A percentile compares a stretch with the other conserved stretches of the same genome.
Evolutionary conservation across 2,797 vertebrate genomes (phyloP).

Genomic region (Anguilla megastoma): DNA sequence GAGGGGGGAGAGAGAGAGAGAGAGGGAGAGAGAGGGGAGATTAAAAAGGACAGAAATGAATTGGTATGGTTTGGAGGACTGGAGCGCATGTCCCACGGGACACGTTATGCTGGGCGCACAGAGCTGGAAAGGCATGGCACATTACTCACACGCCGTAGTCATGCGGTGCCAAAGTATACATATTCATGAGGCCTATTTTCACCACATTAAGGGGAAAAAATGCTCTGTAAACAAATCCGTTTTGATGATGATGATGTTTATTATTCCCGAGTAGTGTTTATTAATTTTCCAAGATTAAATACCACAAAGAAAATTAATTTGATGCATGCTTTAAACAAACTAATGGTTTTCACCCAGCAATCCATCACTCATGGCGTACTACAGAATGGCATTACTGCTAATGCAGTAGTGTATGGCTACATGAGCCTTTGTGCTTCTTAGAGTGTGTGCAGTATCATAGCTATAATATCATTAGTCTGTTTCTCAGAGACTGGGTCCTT

Average conservation of each 20-base stretch:
- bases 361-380: neutral
- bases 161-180: constrained; percentile 10
- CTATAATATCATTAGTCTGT: neutral
- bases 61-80: neutral
- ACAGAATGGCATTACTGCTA: neutral
- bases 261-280: constrained; percentile 7
- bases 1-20: too few relatives aligned
- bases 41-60: constrained; percentile 5
- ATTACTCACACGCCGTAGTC: constrained; percentile 10
- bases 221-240: constrained; percentile 6
- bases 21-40: too few relatives aligned
- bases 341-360: neutral
- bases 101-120: neutral
- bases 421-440: neutral
- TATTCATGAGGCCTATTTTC: constrained; percentile 24
- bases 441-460: neutral
- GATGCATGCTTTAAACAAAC: neutral
- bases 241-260: constrained; percentile 21
- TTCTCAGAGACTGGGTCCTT: neutral
- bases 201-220: constrained; percentile 10
- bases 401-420: neutral
- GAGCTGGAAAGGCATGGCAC: neutral
- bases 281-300: constrained; percentile 17
- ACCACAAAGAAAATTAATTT: constrained; percentile 6
- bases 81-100: constrained; percentile 1